Evolutionary conservation across 1,140 invertebrate species (phyloP), one percentile per base, ranked within the genome.

Genomic region (Neuroterus valhalla): DNA sequence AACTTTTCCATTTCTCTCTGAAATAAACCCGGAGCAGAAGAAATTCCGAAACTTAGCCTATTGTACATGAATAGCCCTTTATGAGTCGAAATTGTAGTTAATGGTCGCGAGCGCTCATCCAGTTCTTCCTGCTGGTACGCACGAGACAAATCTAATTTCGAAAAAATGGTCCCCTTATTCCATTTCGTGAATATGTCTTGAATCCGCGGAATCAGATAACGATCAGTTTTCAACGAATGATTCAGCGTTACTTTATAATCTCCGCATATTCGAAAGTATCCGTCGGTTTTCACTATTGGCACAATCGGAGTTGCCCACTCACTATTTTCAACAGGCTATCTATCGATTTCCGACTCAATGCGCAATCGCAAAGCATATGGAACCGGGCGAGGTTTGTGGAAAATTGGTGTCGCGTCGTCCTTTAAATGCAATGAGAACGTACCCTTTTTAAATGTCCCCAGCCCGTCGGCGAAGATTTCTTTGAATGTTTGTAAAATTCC

Each of bases 141-240:
- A 52, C 78, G 68, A 0, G 74, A 72, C 11, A 88, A 72, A 74
- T 88, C 87, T 12, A 88, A 72, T 76, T 84, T 87, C 11, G 82
- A 72, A 79, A 87, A 89, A 17, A 74, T 11, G 70, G 81, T 44
- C 43, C 85, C 82, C 8, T 68, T 62, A 21, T 66, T 69, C 17
- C 89, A 68, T 72, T 75, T 82, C 2, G 83, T 26, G 78, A 89
- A 86, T 19, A 90, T 71, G 73, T 89, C 87, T 17, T 85, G 81
- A 23, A 81, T 76, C 38, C 74, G 69, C 0, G 85, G 87, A 17
- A 89, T 68, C 12, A 84, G 87, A 75, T 87, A 80, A 66, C 84
- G 75, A 68, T 81, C 75, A 43, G 48, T 70, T 70, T 70, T 48
- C 14, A 70, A 11, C 12, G 21, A 21, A 1, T n/a, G 68, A 78